phyloP scores from a whole-genome alignment of 2,113 vertebrate species.

The Lamprotornis superbus region DNA sequence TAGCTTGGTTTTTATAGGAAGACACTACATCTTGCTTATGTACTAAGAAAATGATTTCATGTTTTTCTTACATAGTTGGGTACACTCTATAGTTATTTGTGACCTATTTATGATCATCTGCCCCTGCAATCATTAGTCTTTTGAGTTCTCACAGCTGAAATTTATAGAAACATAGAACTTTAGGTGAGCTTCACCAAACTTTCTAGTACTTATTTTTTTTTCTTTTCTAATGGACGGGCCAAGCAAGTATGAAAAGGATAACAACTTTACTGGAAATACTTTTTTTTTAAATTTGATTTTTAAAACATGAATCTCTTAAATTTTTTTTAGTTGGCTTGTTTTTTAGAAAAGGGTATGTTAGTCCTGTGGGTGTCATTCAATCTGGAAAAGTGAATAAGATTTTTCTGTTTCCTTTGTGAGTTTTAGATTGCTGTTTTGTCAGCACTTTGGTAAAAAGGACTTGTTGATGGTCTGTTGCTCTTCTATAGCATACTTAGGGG shows the following conservation, averaged over 20 bases:
- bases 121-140: not conserved
- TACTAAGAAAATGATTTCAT: not conserved
- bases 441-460: not conserved
- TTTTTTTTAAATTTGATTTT: not conserved
- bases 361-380: not conserved
- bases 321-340: not conserved
- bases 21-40: not conserved
- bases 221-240: not conserved
- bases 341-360: not conserved
- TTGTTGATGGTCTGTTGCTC: not conserved
- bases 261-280: not conserved
- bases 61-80: not conserved
- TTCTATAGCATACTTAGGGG: not conserved
- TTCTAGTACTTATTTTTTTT: not conserved
- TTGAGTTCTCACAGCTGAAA: not conserved
- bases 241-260: not conserved
- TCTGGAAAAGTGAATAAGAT: not conserved
- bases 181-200: not conserved
- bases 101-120: not conserved
- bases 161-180: not conserved
- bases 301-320: not conserved
- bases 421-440: not conserved
- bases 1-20: not conserved
- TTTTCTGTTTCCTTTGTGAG: not conserved
- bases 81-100: not conserved